Evolutionary conservation across 2,797 vertebrate species (phyloP).

Genomic region (Eremophila alpestris): DNA sequence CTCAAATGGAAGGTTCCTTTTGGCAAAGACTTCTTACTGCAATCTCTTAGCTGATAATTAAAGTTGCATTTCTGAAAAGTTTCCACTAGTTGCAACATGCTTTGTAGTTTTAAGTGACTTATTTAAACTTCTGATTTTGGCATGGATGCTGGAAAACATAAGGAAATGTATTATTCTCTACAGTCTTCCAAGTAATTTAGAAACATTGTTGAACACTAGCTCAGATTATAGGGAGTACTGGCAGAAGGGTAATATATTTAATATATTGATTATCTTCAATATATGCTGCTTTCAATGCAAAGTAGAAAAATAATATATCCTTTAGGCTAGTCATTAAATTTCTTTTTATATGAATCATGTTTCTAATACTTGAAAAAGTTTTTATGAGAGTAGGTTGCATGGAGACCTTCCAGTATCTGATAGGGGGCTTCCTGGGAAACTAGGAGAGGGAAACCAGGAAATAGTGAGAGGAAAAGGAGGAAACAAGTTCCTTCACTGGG

Average conservation of each 20-base stretch:
- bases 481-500: not conserved
- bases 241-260: not conserved
- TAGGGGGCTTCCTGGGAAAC: not conserved
- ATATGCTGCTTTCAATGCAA: not conserved
- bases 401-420: not conserved
- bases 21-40: not conserved
- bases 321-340: not conserved
- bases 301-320: not conserved
- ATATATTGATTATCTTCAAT: not conserved
- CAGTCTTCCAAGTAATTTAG: not conserved
- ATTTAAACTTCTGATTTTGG: not conserved
- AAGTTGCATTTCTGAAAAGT: not conserved
- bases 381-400: not conserved
- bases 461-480: not conserved
- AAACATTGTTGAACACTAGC: not conserved
- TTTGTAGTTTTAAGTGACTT: conserved; percentile 2
- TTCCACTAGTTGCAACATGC: not conserved
- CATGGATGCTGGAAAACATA: not conserved
- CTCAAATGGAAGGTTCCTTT: not conserved
- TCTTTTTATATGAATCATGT: not conserved
- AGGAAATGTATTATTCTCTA: not conserved
- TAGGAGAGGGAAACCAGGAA: not conserved
- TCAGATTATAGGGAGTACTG: not conserved
- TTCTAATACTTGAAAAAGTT: not conserved
- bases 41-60: not conserved